phyloP scores from a whole-genome alignment of 1,140 invertebrate genomes.

The Macrostomum lignano region DNA sequence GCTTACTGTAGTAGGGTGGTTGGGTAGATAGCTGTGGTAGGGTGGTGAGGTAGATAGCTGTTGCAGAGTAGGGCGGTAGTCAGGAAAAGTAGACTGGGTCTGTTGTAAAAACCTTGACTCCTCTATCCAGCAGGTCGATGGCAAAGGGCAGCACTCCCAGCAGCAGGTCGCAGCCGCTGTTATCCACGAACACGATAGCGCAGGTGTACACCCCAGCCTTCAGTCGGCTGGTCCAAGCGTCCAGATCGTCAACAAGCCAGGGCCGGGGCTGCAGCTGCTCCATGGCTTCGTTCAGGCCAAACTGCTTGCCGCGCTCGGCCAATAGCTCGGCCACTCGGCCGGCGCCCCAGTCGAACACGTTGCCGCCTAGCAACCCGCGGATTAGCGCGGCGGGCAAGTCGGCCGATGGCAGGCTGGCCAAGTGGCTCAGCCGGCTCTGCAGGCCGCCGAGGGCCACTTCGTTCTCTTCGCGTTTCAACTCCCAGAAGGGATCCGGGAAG shows the following conservation, averaged over 20 bases:
- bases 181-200: slow-evolving; percentile 73
- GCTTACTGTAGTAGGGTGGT: too few relatives aligned
- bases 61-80: too few relatives aligned
- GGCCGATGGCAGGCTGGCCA: too few relatives aligned
- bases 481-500: too few relatives aligned
- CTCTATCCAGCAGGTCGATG: slow-evolving; percentile 46
- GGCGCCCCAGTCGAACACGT: slow-evolving; percentile 90
- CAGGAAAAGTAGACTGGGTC: too few relatives aligned
- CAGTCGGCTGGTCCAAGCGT: slow-evolving; percentile 47
- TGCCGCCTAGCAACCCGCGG: slow-evolving; percentile 40
- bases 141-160: slow-evolving; percentile 66
- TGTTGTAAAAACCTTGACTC: slow-evolving; percentile 40
- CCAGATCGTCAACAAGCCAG: slow-evolving; percentile 63
- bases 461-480: too few relatives aligned
- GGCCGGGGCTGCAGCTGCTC: slow-evolving; percentile 42
- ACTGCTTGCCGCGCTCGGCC: slow-evolving; percentile 39
- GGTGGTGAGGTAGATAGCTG: too few relatives aligned
- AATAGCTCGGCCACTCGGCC: slow-evolving; percentile 46
- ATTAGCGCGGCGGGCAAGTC: too few relatives aligned
- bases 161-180: slow-evolving; percentile 71
- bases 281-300: slow-evolving; percentile 51
- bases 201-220: slow-evolving; percentile 31
- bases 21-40: too few relatives aligned
- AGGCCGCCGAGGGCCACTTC: too few relatives aligned
- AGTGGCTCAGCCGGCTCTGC: too few relatives aligned